phyloP scores from a whole-genome alignment of 2,797 vertebrate species.

The Liasis olivaceus region DNA sequence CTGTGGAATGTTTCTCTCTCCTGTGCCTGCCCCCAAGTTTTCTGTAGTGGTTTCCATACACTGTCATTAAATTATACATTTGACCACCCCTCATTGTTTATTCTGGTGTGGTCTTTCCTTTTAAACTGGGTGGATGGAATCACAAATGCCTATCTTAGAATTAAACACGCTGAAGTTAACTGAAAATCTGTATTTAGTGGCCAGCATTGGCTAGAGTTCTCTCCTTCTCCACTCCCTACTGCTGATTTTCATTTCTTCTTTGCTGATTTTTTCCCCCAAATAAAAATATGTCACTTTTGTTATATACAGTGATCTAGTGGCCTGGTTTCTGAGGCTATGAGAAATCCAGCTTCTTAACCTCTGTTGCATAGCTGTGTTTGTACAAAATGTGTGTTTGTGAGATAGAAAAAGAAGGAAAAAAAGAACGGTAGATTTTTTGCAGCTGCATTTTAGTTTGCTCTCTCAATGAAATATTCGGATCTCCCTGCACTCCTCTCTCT shows the following conservation, averaged over 20 bases:
- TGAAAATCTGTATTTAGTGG: conserved; percentile 72
- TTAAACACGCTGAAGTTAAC: conserved; percentile 73
- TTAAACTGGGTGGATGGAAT: conserved; percentile 72
- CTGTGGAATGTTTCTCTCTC: conserved; percentile 68
- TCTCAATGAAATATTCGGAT: not conserved
- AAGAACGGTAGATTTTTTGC: not conserved
- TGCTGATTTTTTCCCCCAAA: conserved; percentile 65
- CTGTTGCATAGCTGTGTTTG: not conserved
- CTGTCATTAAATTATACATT: conserved; percentile 74
- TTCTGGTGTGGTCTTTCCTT: conserved; percentile 79
- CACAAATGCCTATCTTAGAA: conserved; percentile 75
- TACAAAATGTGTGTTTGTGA: not conserved
- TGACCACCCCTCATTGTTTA: conserved; percentile 76
- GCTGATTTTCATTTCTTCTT: conserved; percentile 68
- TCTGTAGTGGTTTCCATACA: conserved; percentile 77
- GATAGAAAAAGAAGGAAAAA: not conserved
- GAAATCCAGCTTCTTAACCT: conserved; percentile 29
- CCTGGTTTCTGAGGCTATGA: conserved; percentile 52
- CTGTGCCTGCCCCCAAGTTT: conserved; percentile 52
- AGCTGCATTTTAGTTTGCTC: conserved; percentile 3
- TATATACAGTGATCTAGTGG: conserved; percentile 49
- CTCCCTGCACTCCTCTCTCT: not conserved
- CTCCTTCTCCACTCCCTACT: conserved; percentile 30
- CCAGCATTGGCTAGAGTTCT: conserved; percentile 60
- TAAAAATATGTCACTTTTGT: conserved; percentile 63